Base-by-base conservation (phyloP, 2,888 invertebrate genomes). In the Elmis aenea region DNA sequence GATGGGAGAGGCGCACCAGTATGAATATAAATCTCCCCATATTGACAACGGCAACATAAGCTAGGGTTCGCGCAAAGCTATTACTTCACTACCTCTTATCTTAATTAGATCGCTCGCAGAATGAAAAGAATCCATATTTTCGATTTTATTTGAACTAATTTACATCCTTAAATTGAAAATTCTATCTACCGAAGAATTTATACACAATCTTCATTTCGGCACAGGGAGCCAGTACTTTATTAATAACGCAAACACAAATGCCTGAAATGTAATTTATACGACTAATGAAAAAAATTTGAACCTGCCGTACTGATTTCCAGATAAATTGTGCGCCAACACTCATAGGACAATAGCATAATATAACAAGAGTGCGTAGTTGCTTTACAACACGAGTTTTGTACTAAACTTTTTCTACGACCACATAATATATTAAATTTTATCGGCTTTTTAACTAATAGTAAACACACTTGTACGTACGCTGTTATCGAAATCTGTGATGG, bases 101-200 rank as follows among this genome's bases (percentile, higher is more conserved):
- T 65, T 64, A 66, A 66, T 66, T 62, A 66, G 66, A 66, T 66
- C 66, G 55, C 54, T 51, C 47, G 50, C 55, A 50, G 59, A 62
- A 60, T 63, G 64, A 65, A 65, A 64, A 61, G 64, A 64, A 64
- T 64, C 65, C 65, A 65, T 65, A 64, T 64, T 65, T 65, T 64
- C 64, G 62, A 64, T 65, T 65, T 64, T 64, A 65, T 65, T 65
- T 62, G 57, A 61, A 58, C 64, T 65, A 65, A 65, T 65, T 64
- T 65, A 65, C 64, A 65, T 64, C 61, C 61, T 57, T 55, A 64
- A 64, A 64, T 64, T 63, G 63, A 64, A 64, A 62, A 63, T 51
- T 57, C 52, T 55, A 54, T 54, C 53, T 54, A 37, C 33, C 26
- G 34, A 26, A 30, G 18, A 41, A 37, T 35, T 38, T 31, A 34